phyloP scores from a whole-genome alignment of 2,797 vertebrate species.

The Chlorospingus flavigularis region DNA sequence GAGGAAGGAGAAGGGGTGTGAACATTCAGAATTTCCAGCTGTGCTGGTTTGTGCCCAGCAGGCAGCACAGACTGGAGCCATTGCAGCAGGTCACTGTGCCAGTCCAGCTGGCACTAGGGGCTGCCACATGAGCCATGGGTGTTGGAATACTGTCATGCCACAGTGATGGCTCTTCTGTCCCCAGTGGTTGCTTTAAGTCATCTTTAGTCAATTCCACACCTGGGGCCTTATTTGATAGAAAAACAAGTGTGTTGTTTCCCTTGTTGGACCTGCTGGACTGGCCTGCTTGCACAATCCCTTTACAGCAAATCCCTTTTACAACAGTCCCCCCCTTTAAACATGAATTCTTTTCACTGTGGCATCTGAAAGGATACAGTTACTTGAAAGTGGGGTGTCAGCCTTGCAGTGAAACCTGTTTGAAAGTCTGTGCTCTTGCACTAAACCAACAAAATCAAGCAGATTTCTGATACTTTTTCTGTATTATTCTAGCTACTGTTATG shows the following conservation, averaged over 20 bases:
- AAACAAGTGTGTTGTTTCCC: not conserved
- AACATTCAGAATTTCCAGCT: not conserved
- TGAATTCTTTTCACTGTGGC: not conserved
- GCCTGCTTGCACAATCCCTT: not conserved
- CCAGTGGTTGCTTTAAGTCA: not conserved
- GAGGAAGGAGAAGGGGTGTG: not conserved
- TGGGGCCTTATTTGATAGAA: not conserved
- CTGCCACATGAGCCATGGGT: not conserved
- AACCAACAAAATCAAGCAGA: not conserved
- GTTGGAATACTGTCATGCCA: not conserved
- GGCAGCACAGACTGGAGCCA: not conserved
- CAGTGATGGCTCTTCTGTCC: not conserved
- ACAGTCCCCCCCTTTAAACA: not conserved
- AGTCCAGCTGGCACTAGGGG: not conserved
- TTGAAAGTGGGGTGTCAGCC: not conserved
- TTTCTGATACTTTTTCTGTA: not conserved
- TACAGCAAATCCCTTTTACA: not conserved
- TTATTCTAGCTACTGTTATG: not conserved
- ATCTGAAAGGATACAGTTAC: not conserved
- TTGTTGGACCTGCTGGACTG: not conserved
- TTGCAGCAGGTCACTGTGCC: not conserved
- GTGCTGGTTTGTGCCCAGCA: not conserved
- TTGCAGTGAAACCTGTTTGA: not conserved
- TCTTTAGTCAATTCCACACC: not conserved
- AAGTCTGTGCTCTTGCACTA: not conserved